These are phyloP conservation scores for Chydorus sphaericus DNA, from an alignment of 2,888 invertebrate species.

Conservation along the genomic window DNA sequence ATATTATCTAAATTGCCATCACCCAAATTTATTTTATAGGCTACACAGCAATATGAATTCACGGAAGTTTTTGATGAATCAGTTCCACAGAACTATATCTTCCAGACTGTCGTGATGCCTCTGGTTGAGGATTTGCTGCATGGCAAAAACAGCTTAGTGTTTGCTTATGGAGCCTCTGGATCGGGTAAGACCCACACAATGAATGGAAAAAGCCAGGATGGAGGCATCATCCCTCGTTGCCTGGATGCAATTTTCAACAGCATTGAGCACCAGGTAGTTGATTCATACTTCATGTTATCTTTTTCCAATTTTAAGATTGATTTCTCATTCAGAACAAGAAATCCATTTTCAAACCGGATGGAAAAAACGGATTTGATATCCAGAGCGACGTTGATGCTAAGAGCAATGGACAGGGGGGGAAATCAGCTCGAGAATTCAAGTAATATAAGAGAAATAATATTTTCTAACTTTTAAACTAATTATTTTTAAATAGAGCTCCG, in stretches of 20 bases:
- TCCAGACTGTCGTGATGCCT: constrained; percentile 68
- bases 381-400: constrained; percentile 78
- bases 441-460: not conserved
- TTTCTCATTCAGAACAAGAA: constrained; percentile 76
- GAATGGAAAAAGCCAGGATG: constrained; percentile 53
- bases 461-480: constrained; percentile 8
- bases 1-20: too few relatives aligned
- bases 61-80: constrained; percentile 68
- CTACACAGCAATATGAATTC: constrained; percentile 52
- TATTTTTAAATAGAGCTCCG: constrained; percentile 22
- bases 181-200: constrained; percentile 94
- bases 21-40: too few relatives aligned
- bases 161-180: constrained; percentile 97
- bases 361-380: constrained; percentile 84
- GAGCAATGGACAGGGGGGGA: constrained; percentile 38
- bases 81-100: constrained; percentile 65
- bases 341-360: constrained; percentile 83
- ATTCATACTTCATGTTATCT: not conserved
- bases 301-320: constrained; percentile 33
- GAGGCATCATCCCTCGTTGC: constrained; percentile 75
- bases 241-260: constrained; percentile 87
- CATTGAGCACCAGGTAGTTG: constrained; percentile 34
- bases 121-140: constrained; percentile 67
- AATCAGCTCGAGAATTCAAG: constrained; percentile 11
- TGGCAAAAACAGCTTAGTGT: constrained; percentile 83